phyloP scores from a whole-genome alignment of 2,888 invertebrate species.

The Drosophila algonquin region DNA sequence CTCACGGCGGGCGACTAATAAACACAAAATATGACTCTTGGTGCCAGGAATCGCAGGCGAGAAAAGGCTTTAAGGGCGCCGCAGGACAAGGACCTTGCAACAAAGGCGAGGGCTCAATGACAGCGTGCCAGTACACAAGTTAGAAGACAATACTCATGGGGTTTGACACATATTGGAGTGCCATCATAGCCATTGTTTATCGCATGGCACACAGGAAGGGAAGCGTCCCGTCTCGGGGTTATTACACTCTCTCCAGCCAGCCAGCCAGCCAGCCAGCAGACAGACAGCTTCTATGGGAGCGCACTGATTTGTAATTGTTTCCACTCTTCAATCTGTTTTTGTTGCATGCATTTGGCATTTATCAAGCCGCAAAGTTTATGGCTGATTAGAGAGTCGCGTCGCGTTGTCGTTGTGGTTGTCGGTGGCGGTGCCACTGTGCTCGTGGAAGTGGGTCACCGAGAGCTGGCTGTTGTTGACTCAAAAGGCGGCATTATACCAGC shows the following conservation, averaged over 20 bases:
- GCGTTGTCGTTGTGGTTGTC: slow-evolving; percentile 23
- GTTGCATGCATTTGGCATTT: slow-evolving; percentile 19
- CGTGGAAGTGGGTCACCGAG: slow-evolving; percentile 56
- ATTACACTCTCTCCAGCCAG: slow-evolving; percentile 33
- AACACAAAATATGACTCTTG: slow-evolving; percentile 15
- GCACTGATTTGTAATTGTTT: slow-evolving; percentile 35
- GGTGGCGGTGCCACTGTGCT: slow-evolving; percentile 21
- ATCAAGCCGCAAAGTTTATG: slow-evolving; percentile 40
- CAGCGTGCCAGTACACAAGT: slow-evolving; percentile 23
- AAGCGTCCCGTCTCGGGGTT: slow-evolving; percentile 25
- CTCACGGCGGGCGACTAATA: slow-evolving; percentile 40
- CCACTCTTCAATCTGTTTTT: neutral
- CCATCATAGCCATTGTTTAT: slow-evolving; percentile 37
- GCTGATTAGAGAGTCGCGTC: slow-evolving; percentile 62
- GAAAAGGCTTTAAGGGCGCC: slow-evolving; percentile 44
- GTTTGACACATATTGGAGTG: slow-evolving; percentile 66
- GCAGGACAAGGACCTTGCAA: slow-evolving; percentile 37
- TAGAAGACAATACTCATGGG: slow-evolving; percentile 55
- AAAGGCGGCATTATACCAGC: slow-evolving; percentile 36
- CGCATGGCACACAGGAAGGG: slow-evolving; percentile 41
- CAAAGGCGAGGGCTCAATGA: slow-evolving; percentile 34
- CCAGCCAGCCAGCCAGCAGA: too few species aligned
- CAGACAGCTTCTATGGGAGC: slow-evolving; percentile 21
- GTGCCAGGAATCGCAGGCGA: slow-evolving; percentile 19
- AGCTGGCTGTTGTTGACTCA: slow-evolving; percentile 39